A percentile compares a stretch with the other conserved stretches of the same genome.
phyloP scores from a whole-genome alignment of 1,140 invertebrate species.

The Zaprionus gabonicus region DNA sequence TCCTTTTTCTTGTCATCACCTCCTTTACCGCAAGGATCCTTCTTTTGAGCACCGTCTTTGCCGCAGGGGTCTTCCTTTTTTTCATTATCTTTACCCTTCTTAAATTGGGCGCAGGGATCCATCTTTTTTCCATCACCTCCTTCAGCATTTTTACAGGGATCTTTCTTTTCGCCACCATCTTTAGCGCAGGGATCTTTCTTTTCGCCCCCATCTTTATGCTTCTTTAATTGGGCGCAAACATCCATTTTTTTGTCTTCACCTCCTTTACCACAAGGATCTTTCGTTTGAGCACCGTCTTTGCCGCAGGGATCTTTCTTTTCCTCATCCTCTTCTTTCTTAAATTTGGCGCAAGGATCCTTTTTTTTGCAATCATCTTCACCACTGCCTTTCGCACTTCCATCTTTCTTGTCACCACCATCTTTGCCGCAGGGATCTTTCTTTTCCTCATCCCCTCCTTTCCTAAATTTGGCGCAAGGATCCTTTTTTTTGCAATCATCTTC shows the following conservation, averaged over 20 bases:
- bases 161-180: conserved; percentile 13
- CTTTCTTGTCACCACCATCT: neutral
- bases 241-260: too few relatives aligned
- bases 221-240: neutral
- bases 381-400: too few relatives aligned
- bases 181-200: conserved; percentile 2
- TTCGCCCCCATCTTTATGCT: conserved; percentile 1
- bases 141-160: conserved; percentile 33
- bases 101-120: too few relatives aligned
- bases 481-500: too few relatives aligned
- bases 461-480: too few relatives aligned
- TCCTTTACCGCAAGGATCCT: neutral
- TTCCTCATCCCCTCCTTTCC: too few relatives aligned
- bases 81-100: neutral
- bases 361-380: too few relatives aligned
- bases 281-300: too few relatives aligned
- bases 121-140: too few relatives aligned
- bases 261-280: neutral
- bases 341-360: neutral
- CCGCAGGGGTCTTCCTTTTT: conserved; percentile 47
- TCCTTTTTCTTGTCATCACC: conserved; percentile 42
- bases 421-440: conserved; percentile 38
- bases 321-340: neutral
- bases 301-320: conserved; percentile 47
- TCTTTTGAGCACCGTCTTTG: conserved; percentile 16